Percentiles rank a stretch among this genome's conserved stretches.
Conservation (phyloP, 2,888 invertebrate species). For the Rhingia campestris region DNA sequence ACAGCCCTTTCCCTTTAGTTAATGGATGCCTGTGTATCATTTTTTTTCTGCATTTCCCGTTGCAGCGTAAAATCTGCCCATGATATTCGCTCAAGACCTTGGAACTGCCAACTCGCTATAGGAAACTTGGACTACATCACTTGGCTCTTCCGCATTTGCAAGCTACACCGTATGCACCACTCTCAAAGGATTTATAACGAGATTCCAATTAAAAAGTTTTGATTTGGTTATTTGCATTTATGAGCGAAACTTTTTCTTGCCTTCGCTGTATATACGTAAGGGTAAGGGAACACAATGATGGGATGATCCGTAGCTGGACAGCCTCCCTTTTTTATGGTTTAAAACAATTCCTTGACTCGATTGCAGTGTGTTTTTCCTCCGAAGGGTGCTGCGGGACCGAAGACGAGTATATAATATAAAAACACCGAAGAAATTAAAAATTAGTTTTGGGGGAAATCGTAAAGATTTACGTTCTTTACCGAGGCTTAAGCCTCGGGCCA, state of each 20-base stretch:
- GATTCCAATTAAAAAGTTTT: conserved; percentile 74
- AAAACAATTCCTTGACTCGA: conserved; percentile 47
- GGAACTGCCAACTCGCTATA: neutral
- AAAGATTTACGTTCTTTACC: conserved; percentile 39
- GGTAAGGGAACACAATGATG: conserved; percentile 15
- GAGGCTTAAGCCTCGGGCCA: conserved; percentile 25
- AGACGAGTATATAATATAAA: conserved; percentile 10
- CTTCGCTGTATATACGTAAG: conserved; percentile 28
- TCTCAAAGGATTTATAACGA: conserved; percentile 71
- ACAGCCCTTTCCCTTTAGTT: conserved; percentile 22
- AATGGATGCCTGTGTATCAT: conserved; percentile 15
- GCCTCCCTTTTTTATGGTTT: conserved; percentile 34
- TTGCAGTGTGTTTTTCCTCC: conserved; percentile 23
- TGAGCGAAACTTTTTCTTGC: conserved; percentile 67
- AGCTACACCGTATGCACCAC: conserved; percentile 42
- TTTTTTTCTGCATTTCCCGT: neutral
- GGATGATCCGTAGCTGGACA: conserved; percentile 57
- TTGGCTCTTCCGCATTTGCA: conserved; percentile 19
- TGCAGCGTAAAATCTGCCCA: conserved; percentile 30
- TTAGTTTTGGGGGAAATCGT: conserved; percentile 51
- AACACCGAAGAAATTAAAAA: conserved; percentile 52
- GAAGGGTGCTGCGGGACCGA: neutral
- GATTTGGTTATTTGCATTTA: conserved; percentile 75
- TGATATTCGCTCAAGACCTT: conserved; percentile 41
- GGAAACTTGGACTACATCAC: conserved; percentile 57